Evolutionary conservation across 2,113 vertebrate genomes (phyloP).

Genomic region (Salvelinus fontinalis): DNA sequence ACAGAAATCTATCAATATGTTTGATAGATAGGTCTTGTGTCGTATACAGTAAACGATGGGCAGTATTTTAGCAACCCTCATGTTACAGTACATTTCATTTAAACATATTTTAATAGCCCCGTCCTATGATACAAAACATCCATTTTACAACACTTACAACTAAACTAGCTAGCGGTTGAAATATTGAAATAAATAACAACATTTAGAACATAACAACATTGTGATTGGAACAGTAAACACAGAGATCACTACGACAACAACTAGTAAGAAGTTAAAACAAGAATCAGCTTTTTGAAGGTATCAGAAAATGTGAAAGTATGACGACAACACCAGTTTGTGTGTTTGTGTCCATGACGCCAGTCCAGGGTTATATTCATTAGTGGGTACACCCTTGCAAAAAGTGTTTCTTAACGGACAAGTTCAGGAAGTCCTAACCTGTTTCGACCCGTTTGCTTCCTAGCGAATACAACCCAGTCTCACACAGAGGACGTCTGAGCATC

Average conservation of each 20-base stretch:
- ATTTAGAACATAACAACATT: not conserved
- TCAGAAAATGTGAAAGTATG: not conserved
- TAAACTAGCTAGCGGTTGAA: not conserved
- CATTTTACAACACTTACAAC: not conserved
- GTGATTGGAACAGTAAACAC: not conserved
- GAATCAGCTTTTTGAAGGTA: not conserved
- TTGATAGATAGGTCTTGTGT: not conserved
- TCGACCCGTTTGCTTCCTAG: no score
- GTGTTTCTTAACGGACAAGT: no score
- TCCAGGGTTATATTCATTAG: not conserved
- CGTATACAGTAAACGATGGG: no score
- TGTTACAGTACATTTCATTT: no score
- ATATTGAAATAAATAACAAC: not conserved
- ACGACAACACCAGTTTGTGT: not conserved
- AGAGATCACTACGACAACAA: not conserved
- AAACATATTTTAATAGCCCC: not conserved
- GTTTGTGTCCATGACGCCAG: no score
- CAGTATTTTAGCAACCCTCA: no score
- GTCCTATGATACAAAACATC: not conserved
- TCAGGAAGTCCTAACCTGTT: not conserved
- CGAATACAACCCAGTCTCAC: slow-evolving; percentile 40
- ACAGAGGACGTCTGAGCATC: slow-evolving; percentile 88
- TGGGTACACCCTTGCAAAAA: no score
- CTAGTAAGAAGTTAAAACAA: not conserved
- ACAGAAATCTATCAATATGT: not conserved